Evolutionary conservation across 2,113 vertebrate genomes (phyloP).

Genomic region (Zosterops lateralis): DNA sequence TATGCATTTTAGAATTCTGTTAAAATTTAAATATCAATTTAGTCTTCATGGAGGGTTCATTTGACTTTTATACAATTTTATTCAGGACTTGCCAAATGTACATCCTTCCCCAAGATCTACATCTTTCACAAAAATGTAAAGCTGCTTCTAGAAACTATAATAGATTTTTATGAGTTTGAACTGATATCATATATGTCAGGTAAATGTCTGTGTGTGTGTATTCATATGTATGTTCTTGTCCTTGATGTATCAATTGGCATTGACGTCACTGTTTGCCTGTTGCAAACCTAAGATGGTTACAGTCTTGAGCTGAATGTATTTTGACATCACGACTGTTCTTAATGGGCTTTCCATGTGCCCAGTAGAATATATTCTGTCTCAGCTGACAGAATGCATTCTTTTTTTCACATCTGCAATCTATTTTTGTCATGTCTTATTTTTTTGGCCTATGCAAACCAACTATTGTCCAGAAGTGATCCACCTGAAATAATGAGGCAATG

Average conservation of each 20-base stretch:
- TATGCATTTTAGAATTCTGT: background rate
- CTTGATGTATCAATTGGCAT: background rate
- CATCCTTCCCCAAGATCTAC: background rate
- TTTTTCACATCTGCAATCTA: background rate
- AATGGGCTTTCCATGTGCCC: background rate
- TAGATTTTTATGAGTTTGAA: background rate
- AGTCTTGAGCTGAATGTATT: background rate
- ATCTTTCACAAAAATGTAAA: background rate
- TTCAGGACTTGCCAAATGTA: background rate
- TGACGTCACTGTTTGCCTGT: background rate
- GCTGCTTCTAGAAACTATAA: background rate
- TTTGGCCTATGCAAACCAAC: background rate
- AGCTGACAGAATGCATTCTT: background rate
- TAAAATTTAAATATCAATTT: background rate
- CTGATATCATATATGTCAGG: background rate
- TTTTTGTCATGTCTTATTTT: background rate
- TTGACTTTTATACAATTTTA: background rate
- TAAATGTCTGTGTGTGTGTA: background rate
- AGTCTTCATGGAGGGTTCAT: background rate
- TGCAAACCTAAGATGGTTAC: background rate
- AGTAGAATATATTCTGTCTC: background rate
- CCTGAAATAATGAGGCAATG: background rate
- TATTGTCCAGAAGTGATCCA: background rate
- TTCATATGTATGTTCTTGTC: background rate
- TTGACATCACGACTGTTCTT: background rate